phyloP scores from a whole-genome alignment of 1,140 invertebrate species.

The Maconellicoccus hirsutus region DNA sequence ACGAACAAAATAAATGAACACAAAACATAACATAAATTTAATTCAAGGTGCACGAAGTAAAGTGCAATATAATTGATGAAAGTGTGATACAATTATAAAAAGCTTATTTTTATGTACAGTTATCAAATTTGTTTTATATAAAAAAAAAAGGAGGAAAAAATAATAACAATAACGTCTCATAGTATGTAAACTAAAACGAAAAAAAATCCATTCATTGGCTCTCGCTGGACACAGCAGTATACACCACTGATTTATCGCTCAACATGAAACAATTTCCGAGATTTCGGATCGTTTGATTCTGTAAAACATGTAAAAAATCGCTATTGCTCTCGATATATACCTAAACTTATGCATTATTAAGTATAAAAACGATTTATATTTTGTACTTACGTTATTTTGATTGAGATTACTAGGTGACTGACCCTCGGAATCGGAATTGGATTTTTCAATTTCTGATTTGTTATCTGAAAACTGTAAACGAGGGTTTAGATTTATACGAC shows the following conservation, averaged over 20 bases:
- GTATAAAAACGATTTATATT: too few species aligned
- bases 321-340: too few species aligned
- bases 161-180: conserved; percentile 3
- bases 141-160: not conserved
- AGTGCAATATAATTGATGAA: conserved; percentile 5
- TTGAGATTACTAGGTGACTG: not conserved
- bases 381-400: conserved; percentile 6
- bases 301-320: too few species aligned
- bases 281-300: not conserved
- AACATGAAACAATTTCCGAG: not conserved
- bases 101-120: conserved; percentile 1
- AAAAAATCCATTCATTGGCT: not conserved
- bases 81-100: conserved; percentile 12
- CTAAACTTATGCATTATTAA: not conserved
- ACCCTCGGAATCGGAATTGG: not conserved
- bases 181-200: not conserved
- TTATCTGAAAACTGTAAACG: not conserved
- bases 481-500: not conserved
- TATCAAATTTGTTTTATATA: not conserved
- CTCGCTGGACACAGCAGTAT: not conserved
- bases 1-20: not conserved
- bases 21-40: not conserved
- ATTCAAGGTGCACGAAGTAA: not conserved
- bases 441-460: not conserved
- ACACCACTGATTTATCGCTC: not conserved